Percentiles rank a stretch among this genome's conserved stretches.
phyloP scores from a whole-genome alignment of 1,140 invertebrate genomes.

The Sitobion miscanthi region DNA sequence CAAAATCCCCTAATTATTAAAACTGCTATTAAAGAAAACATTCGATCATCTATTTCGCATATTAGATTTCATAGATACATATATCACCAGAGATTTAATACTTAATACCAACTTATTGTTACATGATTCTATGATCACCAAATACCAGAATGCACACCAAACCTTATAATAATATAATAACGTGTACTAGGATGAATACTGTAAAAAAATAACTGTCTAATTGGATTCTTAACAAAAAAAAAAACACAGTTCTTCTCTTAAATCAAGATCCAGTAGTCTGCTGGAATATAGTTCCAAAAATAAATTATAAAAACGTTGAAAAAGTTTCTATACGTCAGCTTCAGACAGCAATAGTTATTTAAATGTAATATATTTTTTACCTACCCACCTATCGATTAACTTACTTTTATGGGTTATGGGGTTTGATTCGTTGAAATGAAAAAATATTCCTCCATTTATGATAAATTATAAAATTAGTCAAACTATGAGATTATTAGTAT shows the following conservation, averaged over 20 bases:
- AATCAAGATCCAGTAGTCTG: neutral
- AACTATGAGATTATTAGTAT: neutral
- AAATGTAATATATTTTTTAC: neutral
- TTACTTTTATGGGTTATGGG: rapidly evolving
- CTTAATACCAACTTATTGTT: neutral
- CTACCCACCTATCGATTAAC: neutral
- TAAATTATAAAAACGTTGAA: no score
- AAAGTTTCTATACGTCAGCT: neutral
- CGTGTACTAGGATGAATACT: no score
- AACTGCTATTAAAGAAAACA: neutral
- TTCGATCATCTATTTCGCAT: no score
- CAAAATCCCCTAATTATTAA: neutral
- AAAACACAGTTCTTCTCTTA: neutral
- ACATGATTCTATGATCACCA: neutral
- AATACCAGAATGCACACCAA: neutral
- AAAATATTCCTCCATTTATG: neutral
- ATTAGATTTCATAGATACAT: no score
- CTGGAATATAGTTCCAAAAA: neutral
- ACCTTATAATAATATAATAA: no score
- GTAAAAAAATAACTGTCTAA: neutral
- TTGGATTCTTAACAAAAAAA: neutral
- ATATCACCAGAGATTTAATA: no score
- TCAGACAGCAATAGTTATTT: neutral
- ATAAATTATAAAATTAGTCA: neutral
- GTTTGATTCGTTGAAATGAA: neutral